These are phyloP conservation scores for Hippocampus guttulatus DNA, from an alignment of 2,113 vertebrate genomes.

Conservation along the genomic window DNA sequence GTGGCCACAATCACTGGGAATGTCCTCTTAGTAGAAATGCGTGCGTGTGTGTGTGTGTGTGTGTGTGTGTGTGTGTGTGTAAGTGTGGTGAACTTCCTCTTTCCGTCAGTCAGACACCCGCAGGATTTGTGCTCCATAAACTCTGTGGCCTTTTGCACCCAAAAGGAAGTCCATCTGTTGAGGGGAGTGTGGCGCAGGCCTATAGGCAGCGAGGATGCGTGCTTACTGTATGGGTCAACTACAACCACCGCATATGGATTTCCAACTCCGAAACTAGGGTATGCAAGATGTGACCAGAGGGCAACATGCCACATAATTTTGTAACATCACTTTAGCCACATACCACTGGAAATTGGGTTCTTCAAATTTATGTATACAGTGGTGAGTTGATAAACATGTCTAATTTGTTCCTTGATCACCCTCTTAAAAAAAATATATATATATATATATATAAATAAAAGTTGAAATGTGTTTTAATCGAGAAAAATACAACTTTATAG, in stretches of 20 bases:
- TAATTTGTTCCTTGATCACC: too few species aligned
- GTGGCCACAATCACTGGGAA: conserved; percentile 31
- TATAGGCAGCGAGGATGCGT: conserved; percentile 46
- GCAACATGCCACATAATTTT: background rate
- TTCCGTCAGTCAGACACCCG: conserved; percentile 55
- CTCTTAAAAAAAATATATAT: too few species aligned
- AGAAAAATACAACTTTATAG: too few species aligned
- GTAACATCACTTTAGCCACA: background rate
- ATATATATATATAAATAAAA: too few species aligned
- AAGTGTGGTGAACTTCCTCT: conserved; percentile 46
- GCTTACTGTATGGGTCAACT: conserved; percentile 41
- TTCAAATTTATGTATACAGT: background rate
- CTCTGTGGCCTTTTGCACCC: conserved; percentile 57
- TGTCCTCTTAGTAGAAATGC: conserved; percentile 21
- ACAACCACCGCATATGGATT: conserved; percentile 44
- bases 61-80: conserved; percentile 15
- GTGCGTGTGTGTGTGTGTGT: background rate
- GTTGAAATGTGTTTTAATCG: too few species aligned
- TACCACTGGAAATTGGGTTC: background rate
- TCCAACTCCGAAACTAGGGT: conserved; percentile 42
- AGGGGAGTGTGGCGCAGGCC: conserved; percentile 44
- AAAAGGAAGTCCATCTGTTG: conserved; percentile 67
- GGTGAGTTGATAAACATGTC: too few species aligned
- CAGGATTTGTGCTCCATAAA: conserved; percentile 68
- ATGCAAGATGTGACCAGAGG: background rate